Evolutionary conservation across 2,797 vertebrate species (phyloP).

Genomic region (Cynodonichthys magdalenae): DNA sequence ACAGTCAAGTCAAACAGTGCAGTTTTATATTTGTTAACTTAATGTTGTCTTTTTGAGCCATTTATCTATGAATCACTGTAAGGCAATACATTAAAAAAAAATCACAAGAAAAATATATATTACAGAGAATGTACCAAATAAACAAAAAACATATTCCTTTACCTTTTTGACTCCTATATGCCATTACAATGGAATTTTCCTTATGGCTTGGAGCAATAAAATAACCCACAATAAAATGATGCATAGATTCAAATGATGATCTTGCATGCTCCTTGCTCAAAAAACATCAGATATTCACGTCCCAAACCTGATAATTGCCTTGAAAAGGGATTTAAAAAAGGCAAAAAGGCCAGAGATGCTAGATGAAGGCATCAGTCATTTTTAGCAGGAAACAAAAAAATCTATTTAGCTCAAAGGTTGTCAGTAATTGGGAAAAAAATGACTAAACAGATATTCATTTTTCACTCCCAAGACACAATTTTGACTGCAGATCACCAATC

Average conservation of each 20-base stretch:
- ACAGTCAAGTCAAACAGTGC: constrained; percentile 97
- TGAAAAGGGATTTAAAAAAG: constrained; percentile 67
- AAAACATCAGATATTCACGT: constrained; percentile 78
- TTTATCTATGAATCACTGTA: constrained; percentile 89
- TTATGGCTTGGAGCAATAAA: constrained; percentile 94
- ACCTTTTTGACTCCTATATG: constrained; percentile 88
- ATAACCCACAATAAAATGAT: constrained; percentile 87
- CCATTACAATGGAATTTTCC: constrained; percentile 88
- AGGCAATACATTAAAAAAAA: constrained; percentile 92
- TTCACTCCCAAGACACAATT: constrained; percentile 73
- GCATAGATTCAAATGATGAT: constrained; percentile 97
- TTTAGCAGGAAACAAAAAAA: constrained; percentile 74
- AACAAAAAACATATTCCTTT: constrained; percentile 77
- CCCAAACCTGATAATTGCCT: constrained; percentile 79
- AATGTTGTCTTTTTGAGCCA: constrained; percentile 90
- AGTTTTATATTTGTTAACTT: constrained; percentile 99
- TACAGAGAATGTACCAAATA: constrained; percentile 91
- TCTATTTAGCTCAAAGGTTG: constrained; percentile 52
- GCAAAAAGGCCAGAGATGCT: constrained; percentile 84
- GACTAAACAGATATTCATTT: constrained; percentile 54
- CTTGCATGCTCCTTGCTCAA: constrained; percentile 80
- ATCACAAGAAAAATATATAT: constrained; percentile 72
- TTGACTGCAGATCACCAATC: constrained; percentile 59
- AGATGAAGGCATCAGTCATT: constrained; percentile 88
- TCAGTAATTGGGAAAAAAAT: constrained; percentile 47